Conservation (phyloP, 2,113 vertebrate genomes). For the Rhinichthys klamathensis region DNA sequence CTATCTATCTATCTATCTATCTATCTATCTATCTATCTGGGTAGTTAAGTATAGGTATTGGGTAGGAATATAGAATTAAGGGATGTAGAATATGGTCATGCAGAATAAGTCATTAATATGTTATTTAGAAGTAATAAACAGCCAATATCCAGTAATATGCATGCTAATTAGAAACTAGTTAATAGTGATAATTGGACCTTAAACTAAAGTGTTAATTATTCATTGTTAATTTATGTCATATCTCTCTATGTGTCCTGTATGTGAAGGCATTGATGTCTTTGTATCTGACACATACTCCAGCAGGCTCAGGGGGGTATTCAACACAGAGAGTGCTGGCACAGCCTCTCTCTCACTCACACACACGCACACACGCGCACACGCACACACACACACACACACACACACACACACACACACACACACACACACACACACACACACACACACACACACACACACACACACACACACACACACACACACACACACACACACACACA, state of each 20-base stretch:
- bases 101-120: too few relatives aligned
- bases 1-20: too few relatives aligned
- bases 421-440: background rate
- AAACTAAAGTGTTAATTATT: background rate
- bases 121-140: too few relatives aligned
- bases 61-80: too few relatives aligned
- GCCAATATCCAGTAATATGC: too few relatives aligned
- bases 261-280: slow-evolving; percentile 5
- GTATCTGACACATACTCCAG: background rate
- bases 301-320: background rate
- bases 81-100: too few relatives aligned
- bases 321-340: background rate
- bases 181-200: too few relatives aligned
- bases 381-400: background rate
- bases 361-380: too few relatives aligned
- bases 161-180: too few relatives aligned
- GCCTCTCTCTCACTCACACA: background rate
- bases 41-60: too few relatives aligned
- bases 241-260: background rate
- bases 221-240: background rate
- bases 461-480: too few relatives aligned
- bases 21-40: too few relatives aligned
- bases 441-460: background rate
- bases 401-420: background rate
- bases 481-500: slow-evolving; percentile 10